Conservation (phyloP, 2,888 invertebrate genomes). For the Unio pictorum region DNA sequence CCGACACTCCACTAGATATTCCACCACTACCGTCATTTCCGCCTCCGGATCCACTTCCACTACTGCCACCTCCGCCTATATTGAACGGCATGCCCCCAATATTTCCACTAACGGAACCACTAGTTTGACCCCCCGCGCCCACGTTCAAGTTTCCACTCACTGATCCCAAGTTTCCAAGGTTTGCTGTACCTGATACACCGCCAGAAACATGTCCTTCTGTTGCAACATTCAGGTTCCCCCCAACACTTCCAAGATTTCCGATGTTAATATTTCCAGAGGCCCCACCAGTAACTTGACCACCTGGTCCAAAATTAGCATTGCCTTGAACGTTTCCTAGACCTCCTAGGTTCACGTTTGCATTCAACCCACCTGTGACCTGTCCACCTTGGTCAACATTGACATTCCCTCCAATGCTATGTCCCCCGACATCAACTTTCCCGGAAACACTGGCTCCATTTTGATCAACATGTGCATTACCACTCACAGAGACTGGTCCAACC, state of each 20-base stretch:
- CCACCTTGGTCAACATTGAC: conserved; percentile 17
- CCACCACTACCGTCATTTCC: conserved; percentile 1
- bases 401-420: conserved; percentile 15
- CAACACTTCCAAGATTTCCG: not conserved
- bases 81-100: not conserved
- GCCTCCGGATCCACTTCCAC: conserved; percentile 4
- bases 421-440: conserved; percentile 22
- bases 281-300: conserved; percentile 12
- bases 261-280: conserved; percentile 1
- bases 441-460: conserved; percentile 19
- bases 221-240: not conserved
- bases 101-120: conserved; percentile 5
- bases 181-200: conserved; percentile 4
- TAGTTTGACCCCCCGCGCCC: not conserved
- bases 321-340: conserved; percentile 12
- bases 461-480: conserved; percentile 22
- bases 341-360: conserved; percentile 5
- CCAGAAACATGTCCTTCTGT: conserved; percentile 11
- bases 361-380: conserved; percentile 15
- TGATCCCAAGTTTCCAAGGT: not conserved
- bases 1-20: not conserved
- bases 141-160: not conserved
- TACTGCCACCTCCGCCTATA: not conserved
- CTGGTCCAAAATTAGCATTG: conserved; percentile 8
- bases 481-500: conserved; percentile 19